Evolutionary conservation across 1,140 invertebrate species (phyloP), one percentile per base, ranked within the genome.

Genomic region (Drosophila guanche): DNA sequence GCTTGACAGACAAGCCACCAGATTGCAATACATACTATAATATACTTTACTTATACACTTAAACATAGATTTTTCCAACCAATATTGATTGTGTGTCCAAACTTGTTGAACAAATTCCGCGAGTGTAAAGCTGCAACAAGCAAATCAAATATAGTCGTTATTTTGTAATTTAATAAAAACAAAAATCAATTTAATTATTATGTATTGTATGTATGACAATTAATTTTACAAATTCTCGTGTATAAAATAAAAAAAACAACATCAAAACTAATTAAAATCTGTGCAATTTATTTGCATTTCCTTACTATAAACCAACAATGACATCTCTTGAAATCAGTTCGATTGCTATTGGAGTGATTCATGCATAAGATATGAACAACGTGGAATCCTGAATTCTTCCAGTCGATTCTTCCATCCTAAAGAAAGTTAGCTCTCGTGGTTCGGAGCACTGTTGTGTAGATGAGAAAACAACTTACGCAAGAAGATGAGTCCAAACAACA

Each of bases 101-200:
- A 62, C 71, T 75, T 81, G 76, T 81, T 79, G 74, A 81, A 61
- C 58, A 76, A 72, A 71, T 83, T 76, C 61, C 55, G 67, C 60
- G 78, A 76, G 75, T 79, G 78, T 20, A 20, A 20, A 20, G 16
- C 78, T 83, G 78, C 83, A 79, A 81, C 58, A 85, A 83, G 83
- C 83, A 83, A 79, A 89, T 88, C 79, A 89, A 88, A 84, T 76
- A 88, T 88, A 88, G 84, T 88, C 79, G 84, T 88, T 88, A 89
- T 84, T 88, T 81, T 88, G 71, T 85, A 84, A 84, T 85, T 84
- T 85, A 85, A 79, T 62, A 53, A 57, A 83, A 75, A 43, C 61
- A 84, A 79, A 57, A 83, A 75, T 42, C 66, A 84, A 79, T 53
- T 77, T 77, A 72, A 72, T 77, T 81, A 81, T 84, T 75, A 57